Base-by-base conservation (phyloP, 2,888 invertebrate genomes). In the Ormyrus pomaceus region DNA sequence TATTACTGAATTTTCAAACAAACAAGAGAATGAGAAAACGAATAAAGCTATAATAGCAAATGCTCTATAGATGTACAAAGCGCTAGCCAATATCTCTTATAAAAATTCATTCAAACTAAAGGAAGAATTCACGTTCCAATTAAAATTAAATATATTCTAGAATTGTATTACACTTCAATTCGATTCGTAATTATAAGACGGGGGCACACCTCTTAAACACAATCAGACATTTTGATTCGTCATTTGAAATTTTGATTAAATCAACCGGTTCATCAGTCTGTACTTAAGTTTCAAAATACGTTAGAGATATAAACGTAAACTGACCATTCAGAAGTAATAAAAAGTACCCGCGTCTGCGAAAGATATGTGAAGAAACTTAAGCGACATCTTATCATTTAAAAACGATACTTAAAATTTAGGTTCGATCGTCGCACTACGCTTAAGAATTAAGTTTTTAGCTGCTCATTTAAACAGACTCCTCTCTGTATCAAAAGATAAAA, bases 11-110 rank as follows among this genome's bases (percentile, higher is more conserved):
- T 78, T 84, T 79, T 72, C 70, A 81, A 81, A 74, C 75, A 74
- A 58, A 59, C 70, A 68, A 80, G 81, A 84, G 84, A 83, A 83
- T 69, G n/a, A 56, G 62, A 73, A 50, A 69, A 74, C 55, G 66
- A 80, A 62, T 68, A 76, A 62, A 76, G 64, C 77, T 77, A 19
- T 79, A 13, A 77, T 82, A 83, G 84, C 83, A 83, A 86, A 84
- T 85, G 86, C 87, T 86, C 84, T 84, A 34, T 4, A 85, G 84
- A 82, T 83, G 82, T 82, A 74, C 82, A 75, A 58, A 75, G 75
- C 61, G 66, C 53, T 50, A 70, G 59, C 69, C 68, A 78, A 78
- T 66, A 68, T 68, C 61, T 69, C 64, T 74, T 64, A 69, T 59
- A 19, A 65, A 71, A 58, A 34, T 48, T 11, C 79, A 19, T n/a